phyloP scores from a whole-genome alignment of 1,140 invertebrate species.

The Diploscapter pachys region DNA sequence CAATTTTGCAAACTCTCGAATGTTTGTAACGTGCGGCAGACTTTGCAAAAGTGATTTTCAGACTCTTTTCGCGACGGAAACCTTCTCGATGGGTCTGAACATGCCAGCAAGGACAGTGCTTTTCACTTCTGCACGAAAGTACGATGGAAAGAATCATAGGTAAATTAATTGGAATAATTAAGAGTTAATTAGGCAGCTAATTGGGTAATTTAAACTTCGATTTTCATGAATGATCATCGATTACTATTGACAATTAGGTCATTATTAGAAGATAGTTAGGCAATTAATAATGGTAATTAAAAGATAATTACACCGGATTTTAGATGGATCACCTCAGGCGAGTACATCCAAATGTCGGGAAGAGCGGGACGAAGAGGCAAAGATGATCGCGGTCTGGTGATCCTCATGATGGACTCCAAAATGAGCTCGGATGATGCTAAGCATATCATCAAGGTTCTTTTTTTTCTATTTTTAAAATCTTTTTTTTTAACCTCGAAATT shows the following conservation, averaged over 20 bases:
- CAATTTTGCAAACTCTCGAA: not conserved
- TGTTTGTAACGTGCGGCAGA: not conserved
- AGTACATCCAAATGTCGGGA: constrained; percentile 99
- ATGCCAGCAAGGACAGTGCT: constrained; percentile 99
- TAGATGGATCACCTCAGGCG: constrained; percentile 74
- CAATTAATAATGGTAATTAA: constrained; percentile 19
- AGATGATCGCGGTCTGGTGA: constrained; percentile 96
- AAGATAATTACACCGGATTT: constrained; percentile 24
- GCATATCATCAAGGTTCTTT: constrained; percentile 74
- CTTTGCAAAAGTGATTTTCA: constrained; percentile 39
- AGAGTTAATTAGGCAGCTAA: not conserved
- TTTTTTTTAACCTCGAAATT: not conserved
- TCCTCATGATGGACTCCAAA: constrained; percentile 96
- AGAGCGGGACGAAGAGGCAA: constrained; percentile 91
- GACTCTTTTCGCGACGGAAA: constrained; percentile 96
- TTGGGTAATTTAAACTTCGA: not conserved
- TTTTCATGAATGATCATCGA: not conserved
- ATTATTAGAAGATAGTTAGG: too few species aligned
- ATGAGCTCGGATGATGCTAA: constrained; percentile 80
- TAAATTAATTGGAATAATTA: constrained; percentile 66
- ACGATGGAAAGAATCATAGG: constrained; percentile 93
- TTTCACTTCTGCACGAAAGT: constrained; percentile 90
- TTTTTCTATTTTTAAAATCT: constrained; percentile 5
- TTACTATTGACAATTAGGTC: not conserved
- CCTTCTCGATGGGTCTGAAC: constrained; percentile 98